phyloP scores from a whole-genome alignment of 2,888 invertebrate genomes.

The Aspidiotus destructor region DNA sequence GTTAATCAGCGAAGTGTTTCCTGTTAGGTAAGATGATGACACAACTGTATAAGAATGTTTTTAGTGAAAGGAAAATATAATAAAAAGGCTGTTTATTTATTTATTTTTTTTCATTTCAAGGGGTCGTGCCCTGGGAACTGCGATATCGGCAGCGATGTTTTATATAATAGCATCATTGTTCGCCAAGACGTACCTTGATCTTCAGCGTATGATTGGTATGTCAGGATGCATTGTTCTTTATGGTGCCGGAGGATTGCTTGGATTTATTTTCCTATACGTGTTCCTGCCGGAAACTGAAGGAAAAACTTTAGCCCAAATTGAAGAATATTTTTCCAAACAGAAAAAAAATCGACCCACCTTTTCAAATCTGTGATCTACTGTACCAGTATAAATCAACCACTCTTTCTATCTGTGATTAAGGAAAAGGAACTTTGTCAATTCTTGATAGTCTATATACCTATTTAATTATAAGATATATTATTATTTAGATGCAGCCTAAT shows the following conservation, averaged over 20 bases:
- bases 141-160: constrained; percentile 48
- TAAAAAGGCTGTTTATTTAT: no score
- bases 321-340: constrained; percentile 26
- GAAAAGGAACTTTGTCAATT: no score
- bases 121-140: constrained; percentile 49
- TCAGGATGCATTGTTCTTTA: constrained; percentile 40
- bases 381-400: no score
- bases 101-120: constrained; percentile 39
- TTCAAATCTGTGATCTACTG: no score
- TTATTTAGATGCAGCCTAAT: no score
- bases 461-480: no score
- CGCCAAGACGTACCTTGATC: constrained; percentile 45
- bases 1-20: constrained; percentile 50
- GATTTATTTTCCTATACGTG: constrained; percentile 55
- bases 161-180: constrained; percentile 48
- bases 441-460: no score
- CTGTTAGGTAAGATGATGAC: constrained; percentile 45
- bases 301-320: constrained; percentile 48
- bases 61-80: no score
- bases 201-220: constrained; percentile 35
- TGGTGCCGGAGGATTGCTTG: constrained; percentile 46
- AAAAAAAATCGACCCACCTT: background rate
- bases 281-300: constrained; percentile 74
- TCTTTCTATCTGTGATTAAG: no score
- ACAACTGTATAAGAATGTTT: no score